These are phyloP conservation scores for Pelobates fuscus DNA, from an alignment of 2,113 vertebrate species.

Conservation along the genomic window DNA sequence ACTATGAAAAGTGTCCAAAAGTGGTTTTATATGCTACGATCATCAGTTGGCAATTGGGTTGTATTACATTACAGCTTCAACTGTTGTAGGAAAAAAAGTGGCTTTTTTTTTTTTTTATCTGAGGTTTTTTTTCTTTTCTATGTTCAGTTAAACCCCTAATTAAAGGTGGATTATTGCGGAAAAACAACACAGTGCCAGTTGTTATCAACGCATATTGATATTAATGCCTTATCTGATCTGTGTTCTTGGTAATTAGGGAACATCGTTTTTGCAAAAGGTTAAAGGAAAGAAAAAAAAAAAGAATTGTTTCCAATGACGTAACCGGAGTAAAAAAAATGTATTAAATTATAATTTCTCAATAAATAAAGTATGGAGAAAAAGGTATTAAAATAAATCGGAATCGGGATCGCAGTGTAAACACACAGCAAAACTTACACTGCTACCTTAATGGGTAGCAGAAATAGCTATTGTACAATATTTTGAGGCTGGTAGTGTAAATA, in stretches of 20 bases:
- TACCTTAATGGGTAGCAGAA: too few relatives aligned
- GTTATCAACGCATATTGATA: not conserved
- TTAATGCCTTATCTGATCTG: conserved; percentile 2
- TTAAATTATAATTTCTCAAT: too few relatives aligned
- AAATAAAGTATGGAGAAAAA: too few relatives aligned
- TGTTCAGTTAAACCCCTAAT: conserved; percentile 12
- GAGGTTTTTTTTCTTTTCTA: not conserved
- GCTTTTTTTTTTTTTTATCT: not conserved
- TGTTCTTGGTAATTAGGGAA: not conserved
- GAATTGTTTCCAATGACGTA: too few relatives aligned
- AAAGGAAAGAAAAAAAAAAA: too few relatives aligned
- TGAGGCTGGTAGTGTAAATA: too few relatives aligned
- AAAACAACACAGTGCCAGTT: conserved; percentile 2
- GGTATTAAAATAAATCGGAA: too few relatives aligned
- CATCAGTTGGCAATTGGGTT: not conserved
- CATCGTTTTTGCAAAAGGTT: too few relatives aligned
- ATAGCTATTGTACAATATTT: too few relatives aligned
- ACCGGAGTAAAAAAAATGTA: too few relatives aligned
- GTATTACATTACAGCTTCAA: not conserved
- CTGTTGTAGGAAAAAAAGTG: conserved; percentile 2
- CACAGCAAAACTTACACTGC: too few relatives aligned
- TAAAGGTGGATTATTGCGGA: conserved; percentile 11
- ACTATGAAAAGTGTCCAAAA: not conserved
- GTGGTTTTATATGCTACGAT: not conserved
- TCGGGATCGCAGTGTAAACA: too few relatives aligned